Percentiles rank a stretch among this genome's conserved stretches.
Evolutionary conservation across 1,140 invertebrate species (phyloP).

Genomic region (Aphis gossypii): DNA sequence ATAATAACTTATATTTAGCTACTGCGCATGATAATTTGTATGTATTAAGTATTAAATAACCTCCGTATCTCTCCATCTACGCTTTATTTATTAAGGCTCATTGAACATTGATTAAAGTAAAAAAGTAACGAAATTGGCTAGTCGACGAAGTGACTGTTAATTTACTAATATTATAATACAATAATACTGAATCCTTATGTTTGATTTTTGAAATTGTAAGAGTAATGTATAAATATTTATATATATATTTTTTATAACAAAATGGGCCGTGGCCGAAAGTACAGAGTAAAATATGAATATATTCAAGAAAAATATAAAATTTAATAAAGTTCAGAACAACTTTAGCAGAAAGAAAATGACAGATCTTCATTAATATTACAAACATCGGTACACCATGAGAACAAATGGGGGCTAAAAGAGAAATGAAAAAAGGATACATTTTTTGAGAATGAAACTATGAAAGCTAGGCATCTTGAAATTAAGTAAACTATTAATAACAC

Average conservation of each 20-base stretch:
- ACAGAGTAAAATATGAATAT: neutral
- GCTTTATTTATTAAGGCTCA: neutral
- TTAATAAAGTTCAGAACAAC: neutral
- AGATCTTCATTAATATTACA: neutral
- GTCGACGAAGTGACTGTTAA: too few species aligned
- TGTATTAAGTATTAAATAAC: neutral
- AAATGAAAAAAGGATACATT: neutral
- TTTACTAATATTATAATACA: too few species aligned
- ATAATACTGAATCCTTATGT: too few species aligned
- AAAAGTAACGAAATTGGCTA: neutral
- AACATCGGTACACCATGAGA: neutral
- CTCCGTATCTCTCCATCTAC: neutral
- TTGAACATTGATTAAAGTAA: neutral
- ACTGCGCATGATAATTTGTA: neutral
- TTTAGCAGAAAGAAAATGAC: neutral
- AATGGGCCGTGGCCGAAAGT: neutral
- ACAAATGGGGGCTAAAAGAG: neutral
- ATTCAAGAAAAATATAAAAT: neutral
- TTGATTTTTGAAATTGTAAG: too few species aligned
- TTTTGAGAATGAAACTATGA: neutral
- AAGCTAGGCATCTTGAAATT: neutral
- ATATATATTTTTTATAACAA: neutral
- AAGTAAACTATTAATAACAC: neutral
- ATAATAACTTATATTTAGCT: neutral
- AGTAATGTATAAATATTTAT: too few species aligned